These are phyloP conservation scores for Holotrichia oblita DNA, from an alignment of 1,140 invertebrate genomes.

Conservation along the genomic window DNA sequence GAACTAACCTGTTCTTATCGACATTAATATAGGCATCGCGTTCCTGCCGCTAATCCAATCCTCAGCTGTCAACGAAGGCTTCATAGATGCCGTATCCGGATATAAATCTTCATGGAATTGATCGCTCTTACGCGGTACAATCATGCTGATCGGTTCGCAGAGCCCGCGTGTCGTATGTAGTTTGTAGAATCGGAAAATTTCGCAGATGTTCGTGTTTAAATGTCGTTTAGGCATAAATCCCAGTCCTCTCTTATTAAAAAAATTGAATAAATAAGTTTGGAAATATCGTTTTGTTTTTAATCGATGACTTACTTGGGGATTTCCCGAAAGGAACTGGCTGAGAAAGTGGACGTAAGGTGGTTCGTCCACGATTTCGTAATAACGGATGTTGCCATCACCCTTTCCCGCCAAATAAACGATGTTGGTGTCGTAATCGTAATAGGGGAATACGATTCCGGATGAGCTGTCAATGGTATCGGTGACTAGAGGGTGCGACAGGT, in stretches of 20 bases:
- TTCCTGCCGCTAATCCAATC: constrained; percentile 91
- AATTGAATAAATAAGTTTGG: not conserved
- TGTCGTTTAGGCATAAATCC: constrained; percentile 95
- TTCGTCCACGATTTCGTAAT: constrained; percentile 91
- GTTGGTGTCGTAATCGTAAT: constrained; percentile 91
- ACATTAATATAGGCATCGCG: constrained; percentile 82
- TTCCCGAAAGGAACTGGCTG: constrained; percentile 90
- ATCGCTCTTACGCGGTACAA: constrained; percentile 83
- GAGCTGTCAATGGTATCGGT: constrained; percentile 90
- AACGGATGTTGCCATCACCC: constrained; percentile 94
- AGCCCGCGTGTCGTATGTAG: constrained; percentile 86
- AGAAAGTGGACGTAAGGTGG: constrained; percentile 88
- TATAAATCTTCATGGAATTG: constrained; percentile 87
- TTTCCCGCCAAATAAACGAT: constrained; percentile 76
- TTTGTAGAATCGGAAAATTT: constrained; percentile 93
- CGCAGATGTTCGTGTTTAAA: constrained; percentile 81
- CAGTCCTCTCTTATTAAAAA: constrained; percentile 78
- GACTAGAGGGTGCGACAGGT: constrained; percentile 77
- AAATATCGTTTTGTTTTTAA: too few relatives aligned
- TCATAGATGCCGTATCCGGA: constrained; percentile 87
- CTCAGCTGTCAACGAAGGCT: constrained; percentile 82
- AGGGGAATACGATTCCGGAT: constrained; percentile 92
- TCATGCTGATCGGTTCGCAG: constrained; percentile 94
- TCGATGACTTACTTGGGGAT: constrained; percentile 78
- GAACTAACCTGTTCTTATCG: constrained; percentile 77